phyloP scores from a whole-genome alignment of 92 coral and sea anemone genomes.

The Epizoanthus scotinus region DNA sequence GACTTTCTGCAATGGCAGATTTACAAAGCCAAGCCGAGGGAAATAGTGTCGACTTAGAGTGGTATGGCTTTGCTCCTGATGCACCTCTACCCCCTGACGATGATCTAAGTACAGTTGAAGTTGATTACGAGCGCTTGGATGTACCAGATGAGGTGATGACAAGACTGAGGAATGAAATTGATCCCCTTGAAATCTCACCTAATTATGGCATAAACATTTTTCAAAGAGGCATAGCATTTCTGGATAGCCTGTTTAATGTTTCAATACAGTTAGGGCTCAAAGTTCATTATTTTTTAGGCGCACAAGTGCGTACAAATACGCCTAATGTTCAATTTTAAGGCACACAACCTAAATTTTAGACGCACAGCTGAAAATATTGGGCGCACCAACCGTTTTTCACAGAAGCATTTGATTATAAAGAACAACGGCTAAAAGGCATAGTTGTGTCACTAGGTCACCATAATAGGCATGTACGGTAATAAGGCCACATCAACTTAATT shows the following conservation, averaged over 20 bases:
- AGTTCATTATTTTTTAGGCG: too few species aligned
- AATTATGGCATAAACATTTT: slow-evolving; percentile 66
- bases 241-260: slow-evolving; percentile 39
- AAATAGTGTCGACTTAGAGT: slow-evolving; percentile 48
- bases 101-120: slow-evolving; percentile 65
- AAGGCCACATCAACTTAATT: too few species aligned
- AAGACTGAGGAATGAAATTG: slow-evolving; percentile 43
- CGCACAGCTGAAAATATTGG: too few species aligned
- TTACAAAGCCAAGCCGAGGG: slow-evolving; percentile 59
- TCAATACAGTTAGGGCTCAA: slow-evolving; percentile 22
- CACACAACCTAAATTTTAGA: too few species aligned
- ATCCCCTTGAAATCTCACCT: slow-evolving; percentile 57
- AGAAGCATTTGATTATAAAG: too few species aligned
- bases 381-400: too few species aligned
- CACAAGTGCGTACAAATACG: too few species aligned
- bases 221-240: slow-evolving; percentile 43
- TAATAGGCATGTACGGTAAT: too few species aligned
- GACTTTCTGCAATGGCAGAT: slow-evolving; percentile 71
- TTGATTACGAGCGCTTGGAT: slow-evolving; percentile 50
- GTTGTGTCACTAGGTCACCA: too few species aligned
- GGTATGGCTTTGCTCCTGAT: slow-evolving; percentile 75
- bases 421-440: too few species aligned
- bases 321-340: too few species aligned
- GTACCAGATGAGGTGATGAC: slow-evolving; percentile 51
- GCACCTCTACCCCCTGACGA: slow-evolving; percentile 70